Evolutionary conservation across 2,797 vertebrate genomes (phyloP), one percentile per base, ranked within the genome.

Genomic region (Pterois miles): DNA sequence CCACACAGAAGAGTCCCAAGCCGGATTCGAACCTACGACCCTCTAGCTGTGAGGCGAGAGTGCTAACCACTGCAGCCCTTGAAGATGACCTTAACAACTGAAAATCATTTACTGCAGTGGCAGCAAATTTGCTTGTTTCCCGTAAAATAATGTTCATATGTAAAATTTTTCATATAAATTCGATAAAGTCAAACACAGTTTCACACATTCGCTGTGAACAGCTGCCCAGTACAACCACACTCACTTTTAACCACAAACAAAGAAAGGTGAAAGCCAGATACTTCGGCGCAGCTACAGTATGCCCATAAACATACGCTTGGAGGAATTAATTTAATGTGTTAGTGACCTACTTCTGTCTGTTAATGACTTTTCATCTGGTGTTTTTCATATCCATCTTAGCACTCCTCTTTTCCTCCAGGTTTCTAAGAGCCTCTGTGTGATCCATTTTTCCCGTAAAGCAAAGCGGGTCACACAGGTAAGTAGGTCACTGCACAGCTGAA

Each of bases 401-500:
- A 8, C 40, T 3, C 52, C 4, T 50, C 12, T 13, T 40, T 6
- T 73, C 23, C 25, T 62, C 29, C 43, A 16, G 34, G 57, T 64
- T 71, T 80, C 66, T 64, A 58, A 9, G 56, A 31, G 33, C 34
- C 27, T 86, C 54, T 60, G 71, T 33, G 54, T 86, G 81, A 80
- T 80, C 65, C 67, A 72, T 86, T 83, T 74, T 78, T 72, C 36
- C 84, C 6, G 9, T 62, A 67, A 76, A 87, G 76, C 76, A 84
- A 80, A 88, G 72, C 77, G 4, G 74, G 85, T 85, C 76, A 71
- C 29, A 22, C 74, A 92, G 86, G 81, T 93, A 94, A 90, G 88
- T 94, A 76, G 93, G 90, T 89, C 92, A 92, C n/a, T 20, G 80
- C 86, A 59, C 89, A 86, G 88, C 79, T 81, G 83, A 81, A 74